These are phyloP conservation scores for Balanococcus diminutus DNA, from an alignment of 2,888 invertebrate species.

Conservation along the genomic window DNA sequence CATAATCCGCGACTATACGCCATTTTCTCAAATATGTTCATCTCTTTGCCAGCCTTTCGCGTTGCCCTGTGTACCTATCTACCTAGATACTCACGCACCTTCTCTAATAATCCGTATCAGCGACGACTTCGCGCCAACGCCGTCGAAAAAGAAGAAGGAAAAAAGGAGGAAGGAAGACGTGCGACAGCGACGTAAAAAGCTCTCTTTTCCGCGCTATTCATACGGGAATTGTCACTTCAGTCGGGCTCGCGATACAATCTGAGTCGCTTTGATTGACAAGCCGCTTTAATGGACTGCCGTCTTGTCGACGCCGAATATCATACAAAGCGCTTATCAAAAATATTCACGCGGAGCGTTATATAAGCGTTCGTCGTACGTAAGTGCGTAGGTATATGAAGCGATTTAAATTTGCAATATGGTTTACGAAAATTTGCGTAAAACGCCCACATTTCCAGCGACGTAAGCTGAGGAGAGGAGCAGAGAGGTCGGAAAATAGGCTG, in stretches of 20 bases:
- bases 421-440: neutral
- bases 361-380: too few relatives aligned
- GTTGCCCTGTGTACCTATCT: neutral
- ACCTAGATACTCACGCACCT: neutral
- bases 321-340: constrained; percentile 27
- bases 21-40: neutral
- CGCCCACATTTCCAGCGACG: too few relatives aligned
- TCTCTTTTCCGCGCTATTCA: neutral
- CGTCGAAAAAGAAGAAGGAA: neutral
- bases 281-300: neutral
- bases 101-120: too few relatives aligned
- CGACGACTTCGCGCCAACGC: neutral
- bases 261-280: constrained; percentile 6
- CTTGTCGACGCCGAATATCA: neutral
- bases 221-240: constrained; percentile 13
- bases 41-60: neutral
- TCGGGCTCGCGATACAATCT: neutral
- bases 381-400: neutral
- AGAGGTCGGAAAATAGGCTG: too few relatives aligned
- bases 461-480: too few relatives aligned
- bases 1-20: neutral
- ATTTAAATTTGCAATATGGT: constrained; percentile 22
- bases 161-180: too few relatives aligned
- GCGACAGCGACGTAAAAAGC: neutral
- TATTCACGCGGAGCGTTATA: neutral